Evolutionary conservation across 2,888 invertebrate species (phyloP).

Genomic region (Atrina japonica): DNA sequence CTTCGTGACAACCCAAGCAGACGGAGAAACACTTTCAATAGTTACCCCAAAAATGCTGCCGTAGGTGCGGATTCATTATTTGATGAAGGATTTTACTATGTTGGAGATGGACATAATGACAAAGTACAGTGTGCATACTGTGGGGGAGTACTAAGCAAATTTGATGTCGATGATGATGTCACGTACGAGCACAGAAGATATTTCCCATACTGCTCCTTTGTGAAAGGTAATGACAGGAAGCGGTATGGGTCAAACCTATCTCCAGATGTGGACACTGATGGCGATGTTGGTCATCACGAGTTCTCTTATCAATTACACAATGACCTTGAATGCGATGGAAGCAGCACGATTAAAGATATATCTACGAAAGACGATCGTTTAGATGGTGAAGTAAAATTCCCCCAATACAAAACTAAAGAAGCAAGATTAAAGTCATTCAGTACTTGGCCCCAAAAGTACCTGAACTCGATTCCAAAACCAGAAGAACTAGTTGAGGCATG

Average conservation of each 20-base stretch:
- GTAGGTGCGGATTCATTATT: conserved; percentile 20
- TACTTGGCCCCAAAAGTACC: conserved; percentile 27
- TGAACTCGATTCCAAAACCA: conserved; percentile 20
- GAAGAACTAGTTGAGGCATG: conserved; percentile 36
- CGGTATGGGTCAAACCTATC: background rate
- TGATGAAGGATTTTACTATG: conserved; percentile 36
- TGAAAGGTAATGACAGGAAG: conserved; percentile 8
- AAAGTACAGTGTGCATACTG: conserved; percentile 41
- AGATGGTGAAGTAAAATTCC: too few species aligned
- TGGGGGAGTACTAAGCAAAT: conserved; percentile 32
- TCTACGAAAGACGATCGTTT: too few species aligned
- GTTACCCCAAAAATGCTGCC: conserved; percentile 9
- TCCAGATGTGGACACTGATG: too few species aligned
- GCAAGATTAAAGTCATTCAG: conserved; percentile 21
- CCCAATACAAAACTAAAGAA: conserved; percentile 23
- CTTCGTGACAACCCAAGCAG: background rate
- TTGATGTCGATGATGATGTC: conserved; percentile 27
- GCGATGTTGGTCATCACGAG: background rate
- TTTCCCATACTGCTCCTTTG: conserved; percentile 36
- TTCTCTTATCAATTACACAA: background rate
- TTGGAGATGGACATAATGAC: conserved; percentile 29
- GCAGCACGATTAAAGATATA: too few species aligned
- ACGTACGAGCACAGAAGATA: conserved; percentile 20
- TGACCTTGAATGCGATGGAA: too few species aligned
- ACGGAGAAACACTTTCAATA: conserved; percentile 10